Evolutionary conservation across 2,113 vertebrate genomes (phyloP), one percentile per base, ranked within the genome.

Genomic region (Prionailurus viverrinus): DNA sequence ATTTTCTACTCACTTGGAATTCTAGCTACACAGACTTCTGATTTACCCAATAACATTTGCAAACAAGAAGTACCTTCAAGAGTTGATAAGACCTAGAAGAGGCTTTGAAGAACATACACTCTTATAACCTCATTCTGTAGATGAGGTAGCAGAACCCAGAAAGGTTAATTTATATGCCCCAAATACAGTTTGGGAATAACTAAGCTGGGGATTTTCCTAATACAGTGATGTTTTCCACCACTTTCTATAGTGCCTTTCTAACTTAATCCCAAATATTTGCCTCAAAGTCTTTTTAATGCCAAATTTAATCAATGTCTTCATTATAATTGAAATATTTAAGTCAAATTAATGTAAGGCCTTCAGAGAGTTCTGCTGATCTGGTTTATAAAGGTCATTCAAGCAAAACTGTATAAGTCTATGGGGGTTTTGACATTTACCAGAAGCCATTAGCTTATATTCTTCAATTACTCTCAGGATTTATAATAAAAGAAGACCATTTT

Each of bases 291-390:
- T 81, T 85, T 97, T 71, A 65, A n/a, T 97, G 91, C 18, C 81
- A 97, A 36, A 85, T 65, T 84, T 91, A 93, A 96, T 97, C 0
- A 4, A 92, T 92, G 19, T 96, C 86, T 94, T 84, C 41, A 92
- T 97, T 97, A 91, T 94, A 89, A 96, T 89, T 96, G 91, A 97
- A 97, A 98, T 94, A 68, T 93, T 95, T 92, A 96, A 97, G 81
- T 94, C 7, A 97, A 89, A 96, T 90, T 91, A 95, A 91, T 91
- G 11, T 91, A 94, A 85, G 91, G 29, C 61, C 76, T 97, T 89
- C 36, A 31, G 65, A 97, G 29, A 88, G 7, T 91, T 96, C 65
- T 89, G 90, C 45, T 91, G 78, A 94, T 97, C 31, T 73, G 74
- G 25, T 91, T 97, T 96, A 76, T 88, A 85, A 97, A 95, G 96